Percentiles rank a stretch among this genome's conserved stretches.
Evolutionary conservation across 2,888 invertebrate species (phyloP).

Genomic region (Halictus quadricinctus): DNA sequence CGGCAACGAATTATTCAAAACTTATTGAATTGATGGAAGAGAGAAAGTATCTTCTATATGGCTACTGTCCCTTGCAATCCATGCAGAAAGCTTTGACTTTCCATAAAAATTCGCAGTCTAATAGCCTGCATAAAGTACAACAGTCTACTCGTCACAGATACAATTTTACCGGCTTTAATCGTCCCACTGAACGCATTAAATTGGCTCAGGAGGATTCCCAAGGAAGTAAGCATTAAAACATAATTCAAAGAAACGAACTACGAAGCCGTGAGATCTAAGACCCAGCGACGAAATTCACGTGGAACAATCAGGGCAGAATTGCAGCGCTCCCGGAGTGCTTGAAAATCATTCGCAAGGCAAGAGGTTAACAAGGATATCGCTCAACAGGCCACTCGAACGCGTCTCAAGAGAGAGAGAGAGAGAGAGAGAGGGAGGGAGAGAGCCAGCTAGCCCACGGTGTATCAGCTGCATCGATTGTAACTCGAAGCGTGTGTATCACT

Average conservation of each 20-base stretch:
- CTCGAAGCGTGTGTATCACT: not conserved
- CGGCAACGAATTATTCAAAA: too few relatives aligned
- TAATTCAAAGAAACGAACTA: not conserved
- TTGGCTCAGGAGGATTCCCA: not conserved
- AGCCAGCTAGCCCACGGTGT: not conserved
- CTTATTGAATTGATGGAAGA: too few relatives aligned
- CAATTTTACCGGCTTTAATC: not conserved
- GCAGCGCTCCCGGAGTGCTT: not conserved
- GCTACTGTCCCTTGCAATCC: too few relatives aligned
- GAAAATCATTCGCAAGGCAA: not conserved
- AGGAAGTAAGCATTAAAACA: not conserved
- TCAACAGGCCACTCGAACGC: constrained; percentile 5
- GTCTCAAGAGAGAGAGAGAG: not conserved
- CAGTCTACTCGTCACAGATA: not conserved
- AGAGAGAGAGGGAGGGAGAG: not conserved
- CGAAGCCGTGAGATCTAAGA: not conserved
- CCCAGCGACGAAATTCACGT: not conserved
- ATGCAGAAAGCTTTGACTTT: too few relatives aligned
- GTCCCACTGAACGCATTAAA: not conserved
- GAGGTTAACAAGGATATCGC: not conserved
- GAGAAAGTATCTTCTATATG: too few relatives aligned
- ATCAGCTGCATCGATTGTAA: constrained; percentile 3
- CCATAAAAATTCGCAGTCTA: not conserved
- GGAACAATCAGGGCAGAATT: not conserved
- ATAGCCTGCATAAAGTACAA: not conserved